phyloP scores from a whole-genome alignment of 2,113 vertebrate genomes.

The Spea bombifrons region DNA sequence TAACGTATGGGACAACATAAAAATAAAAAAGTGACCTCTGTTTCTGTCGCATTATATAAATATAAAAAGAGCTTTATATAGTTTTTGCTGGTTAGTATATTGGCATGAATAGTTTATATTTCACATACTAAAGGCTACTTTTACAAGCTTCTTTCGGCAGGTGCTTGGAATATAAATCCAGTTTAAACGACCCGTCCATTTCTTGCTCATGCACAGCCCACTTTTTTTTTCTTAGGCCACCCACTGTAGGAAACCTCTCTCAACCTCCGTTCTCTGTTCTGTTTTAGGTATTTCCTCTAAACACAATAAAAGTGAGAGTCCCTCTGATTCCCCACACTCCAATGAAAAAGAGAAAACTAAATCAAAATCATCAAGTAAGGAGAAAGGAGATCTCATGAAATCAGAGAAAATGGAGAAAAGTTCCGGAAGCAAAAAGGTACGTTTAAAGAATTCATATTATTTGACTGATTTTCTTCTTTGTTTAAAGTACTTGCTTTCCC shows the following conservation, averaged over 20 bases:
- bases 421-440: conserved; percentile 91
- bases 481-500: not conserved
- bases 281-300: conserved; percentile 81
- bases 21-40: no score
- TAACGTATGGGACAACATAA: no score
- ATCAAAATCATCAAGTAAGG: conserved; percentile 94
- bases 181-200: no score
- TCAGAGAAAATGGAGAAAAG: conserved; percentile 84
- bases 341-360: conserved; percentile 90
- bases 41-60: no score
- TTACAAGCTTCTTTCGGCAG: no score
- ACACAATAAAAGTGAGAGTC: conserved; percentile 91
- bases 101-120: no score
- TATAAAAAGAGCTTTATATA: no score
- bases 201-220: no score
- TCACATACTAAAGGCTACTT: no score
- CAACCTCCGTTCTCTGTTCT: not conserved
- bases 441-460: not conserved
- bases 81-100: no score
- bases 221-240: not conserved
- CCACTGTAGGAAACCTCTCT: no score
- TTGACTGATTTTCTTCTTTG: not conserved
- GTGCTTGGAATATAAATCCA: no score
- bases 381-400: conserved; percentile 90
- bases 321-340: conserved; percentile 85